Evolutionary conservation across 1,140 invertebrate genomes (phyloP), one percentile per base, ranked within the genome.

Genomic region (Aphidius gifuensis): DNA sequence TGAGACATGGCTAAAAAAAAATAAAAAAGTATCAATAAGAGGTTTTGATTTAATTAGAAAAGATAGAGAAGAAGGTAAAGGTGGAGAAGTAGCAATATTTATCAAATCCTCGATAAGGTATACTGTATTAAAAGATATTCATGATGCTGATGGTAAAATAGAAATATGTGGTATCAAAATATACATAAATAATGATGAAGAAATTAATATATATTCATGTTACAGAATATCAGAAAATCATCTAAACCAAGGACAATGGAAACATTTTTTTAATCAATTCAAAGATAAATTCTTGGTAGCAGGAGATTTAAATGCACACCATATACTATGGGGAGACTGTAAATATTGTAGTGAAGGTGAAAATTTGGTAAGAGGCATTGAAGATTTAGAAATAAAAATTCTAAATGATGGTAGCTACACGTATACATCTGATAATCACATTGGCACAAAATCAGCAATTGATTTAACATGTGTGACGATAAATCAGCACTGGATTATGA

Each of bases 11-110:
- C 21, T 61, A 1, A 46, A 9, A 38, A 4, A 43, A 9, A n/a
- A 55, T 0, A 51, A 61, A n/a, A 47, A 42, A n/a, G 0, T 53
- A 5, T 5, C 6, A 9, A 9, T 58, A 8, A 58, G 9, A 47
- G 45, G 56, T 6, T 58, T 60, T 60, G 58, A 51, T 46, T 8
- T 50, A 6, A 38, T 60, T 9, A 51, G 48, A 6, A 60, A 44
- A 16, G 58, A 51, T 9, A 39, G 48, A 39, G n/a, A 6, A 45
- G 40, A 60, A 16, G 6, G 38, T 7, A 39, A 38, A 16, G 58
- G 58, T 7, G 58, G 58, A 2, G 56, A 43, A 5, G 56, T 58
- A 46, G 56, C 56, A 7, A 58, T 58, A 9, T n/a, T 46, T 16
- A n/a, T 58, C 6, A 58, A n/a, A 44, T 44, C 4, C n/a, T 40